Evolutionary conservation across 1,140 invertebrate genomes (phyloP).

Genomic region (Heliconius hermathena): DNA sequence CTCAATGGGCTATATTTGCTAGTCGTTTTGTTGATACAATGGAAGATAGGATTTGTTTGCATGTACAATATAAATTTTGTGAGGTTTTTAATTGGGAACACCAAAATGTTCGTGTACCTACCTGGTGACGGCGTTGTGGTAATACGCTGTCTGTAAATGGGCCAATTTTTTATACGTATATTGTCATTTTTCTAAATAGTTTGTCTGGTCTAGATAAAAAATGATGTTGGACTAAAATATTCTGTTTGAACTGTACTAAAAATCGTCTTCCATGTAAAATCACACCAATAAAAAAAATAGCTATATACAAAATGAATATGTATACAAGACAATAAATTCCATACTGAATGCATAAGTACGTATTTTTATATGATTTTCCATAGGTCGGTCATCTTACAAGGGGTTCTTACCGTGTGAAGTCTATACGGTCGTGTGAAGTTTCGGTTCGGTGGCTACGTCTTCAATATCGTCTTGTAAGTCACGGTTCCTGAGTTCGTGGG

Average conservation of each 20-base stretch:
- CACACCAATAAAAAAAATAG: background rate
- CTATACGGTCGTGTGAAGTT: conserved; percentile 63
- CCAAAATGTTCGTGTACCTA: background rate
- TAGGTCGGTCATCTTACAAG: conserved; percentile 63
- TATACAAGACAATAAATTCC: conserved; percentile 3
- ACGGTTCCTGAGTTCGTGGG: conserved; percentile 54
- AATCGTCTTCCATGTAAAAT: background rate
- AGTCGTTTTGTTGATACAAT: conserved; percentile 12
- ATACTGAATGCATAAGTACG: conserved; percentile 12
- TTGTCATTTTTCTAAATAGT: too few species aligned
- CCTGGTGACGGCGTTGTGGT: too few species aligned
- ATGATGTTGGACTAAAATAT: too few species aligned
- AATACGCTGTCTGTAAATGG: too few species aligned
- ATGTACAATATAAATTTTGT: conserved; percentile 1
- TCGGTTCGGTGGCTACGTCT: conserved; percentile 52
- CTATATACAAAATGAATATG: background rate
- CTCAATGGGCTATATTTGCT: conserved; percentile 27
- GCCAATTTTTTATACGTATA: too few species aligned
- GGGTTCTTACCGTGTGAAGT: conserved; percentile 48
- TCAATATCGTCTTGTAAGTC: conserved; percentile 58
- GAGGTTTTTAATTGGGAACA: background rate
- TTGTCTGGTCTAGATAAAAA: too few species aligned
- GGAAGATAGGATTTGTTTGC: background rate
- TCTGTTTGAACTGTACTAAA: background rate
- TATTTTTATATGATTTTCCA: conserved; percentile 31